phyloP scores from a whole-genome alignment of 2,888 invertebrate genomes.

The Pemphredon lugubris region DNA sequence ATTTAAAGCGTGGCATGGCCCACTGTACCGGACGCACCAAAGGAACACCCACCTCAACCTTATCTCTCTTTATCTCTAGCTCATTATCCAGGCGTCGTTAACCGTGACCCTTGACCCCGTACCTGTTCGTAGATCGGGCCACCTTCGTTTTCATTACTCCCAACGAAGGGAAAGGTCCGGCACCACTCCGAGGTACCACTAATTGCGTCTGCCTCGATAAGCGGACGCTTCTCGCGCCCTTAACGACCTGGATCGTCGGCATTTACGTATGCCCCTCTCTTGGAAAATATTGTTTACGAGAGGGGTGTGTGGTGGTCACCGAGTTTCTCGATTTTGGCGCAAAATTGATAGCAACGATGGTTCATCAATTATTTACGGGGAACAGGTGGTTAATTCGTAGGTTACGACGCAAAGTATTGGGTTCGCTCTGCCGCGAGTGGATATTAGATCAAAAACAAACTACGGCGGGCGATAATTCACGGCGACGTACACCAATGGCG shows the following conservation, averaged over 20 bases:
- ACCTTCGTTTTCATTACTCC: conserved; percentile 55
- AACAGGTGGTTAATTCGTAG: too few relatives aligned
- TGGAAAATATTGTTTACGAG: too few relatives aligned
- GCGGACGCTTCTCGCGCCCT: conserved; percentile 1
- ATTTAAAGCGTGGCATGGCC: conserved; percentile 14
- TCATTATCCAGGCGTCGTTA: conserved; percentile 66
- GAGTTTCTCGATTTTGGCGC: too few relatives aligned
- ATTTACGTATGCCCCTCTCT: neutral
- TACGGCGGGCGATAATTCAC: too few relatives aligned
- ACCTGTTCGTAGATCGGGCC: conserved; percentile 55
- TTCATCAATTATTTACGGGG: too few relatives aligned
- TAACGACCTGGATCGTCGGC: neutral
- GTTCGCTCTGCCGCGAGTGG: too few relatives aligned
- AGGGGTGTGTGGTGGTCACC: too few relatives aligned
- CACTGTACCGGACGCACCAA: conserved; percentile 41
- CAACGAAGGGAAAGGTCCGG: conserved; percentile 43
- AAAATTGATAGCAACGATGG: too few relatives aligned
- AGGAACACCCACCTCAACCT: conserved; percentile 54
- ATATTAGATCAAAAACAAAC: too few relatives aligned
- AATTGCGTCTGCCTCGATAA: conserved; percentile 39
- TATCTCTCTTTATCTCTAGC: conserved; percentile 58
- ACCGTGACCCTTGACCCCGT: conserved; percentile 53
- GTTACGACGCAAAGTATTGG: too few relatives aligned
- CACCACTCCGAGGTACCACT: conserved; percentile 25
- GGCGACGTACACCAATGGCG: too few relatives aligned